Evolutionary conservation across 2,888 invertebrate species (phyloP).

Genomic region (Patella depressa): DNA sequence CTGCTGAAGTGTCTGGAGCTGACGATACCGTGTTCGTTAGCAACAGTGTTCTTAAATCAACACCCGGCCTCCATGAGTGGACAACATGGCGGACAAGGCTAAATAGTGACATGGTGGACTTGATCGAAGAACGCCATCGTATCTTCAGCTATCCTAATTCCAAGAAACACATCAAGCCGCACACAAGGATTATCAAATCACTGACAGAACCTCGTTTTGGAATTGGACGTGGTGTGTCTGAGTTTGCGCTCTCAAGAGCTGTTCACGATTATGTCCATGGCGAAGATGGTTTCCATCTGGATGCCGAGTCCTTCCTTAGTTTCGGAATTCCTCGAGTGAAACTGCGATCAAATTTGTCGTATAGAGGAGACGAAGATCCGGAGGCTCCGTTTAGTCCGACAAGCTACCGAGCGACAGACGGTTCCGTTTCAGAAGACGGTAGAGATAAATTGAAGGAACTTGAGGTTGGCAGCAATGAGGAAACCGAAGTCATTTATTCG

Average conservation of each 20-base stretch:
- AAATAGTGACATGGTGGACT: conserved; percentile 20
- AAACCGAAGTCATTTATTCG: background rate
- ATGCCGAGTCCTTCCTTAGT: conserved; percentile 18
- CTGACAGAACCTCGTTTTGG: conserved; percentile 16
- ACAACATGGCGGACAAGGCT: conserved; percentile 15
- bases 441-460: background rate
- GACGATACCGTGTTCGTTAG: no score
- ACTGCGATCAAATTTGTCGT: conserved; percentile 19
- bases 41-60: no score
- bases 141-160: conserved; percentile 27
- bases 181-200: conserved; percentile 11
- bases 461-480: background rate
- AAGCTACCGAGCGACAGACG: background rate
- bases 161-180: conserved; percentile 9
- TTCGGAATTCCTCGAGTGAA: conserved; percentile 20
- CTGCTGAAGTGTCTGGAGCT: no score
- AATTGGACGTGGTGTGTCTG: conserved; percentile 13
- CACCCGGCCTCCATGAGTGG: conserved; percentile 19
- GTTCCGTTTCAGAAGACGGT: background rate
- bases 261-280: conserved; percentile 23
- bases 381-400: background rate
- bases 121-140: conserved; percentile 24
- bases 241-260: conserved; percentile 20
- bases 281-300: conserved; percentile 5
- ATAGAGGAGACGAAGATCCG: background rate